Conservation (phyloP, 2,888 invertebrate genomes). For the Calameuta pallipes region DNA sequence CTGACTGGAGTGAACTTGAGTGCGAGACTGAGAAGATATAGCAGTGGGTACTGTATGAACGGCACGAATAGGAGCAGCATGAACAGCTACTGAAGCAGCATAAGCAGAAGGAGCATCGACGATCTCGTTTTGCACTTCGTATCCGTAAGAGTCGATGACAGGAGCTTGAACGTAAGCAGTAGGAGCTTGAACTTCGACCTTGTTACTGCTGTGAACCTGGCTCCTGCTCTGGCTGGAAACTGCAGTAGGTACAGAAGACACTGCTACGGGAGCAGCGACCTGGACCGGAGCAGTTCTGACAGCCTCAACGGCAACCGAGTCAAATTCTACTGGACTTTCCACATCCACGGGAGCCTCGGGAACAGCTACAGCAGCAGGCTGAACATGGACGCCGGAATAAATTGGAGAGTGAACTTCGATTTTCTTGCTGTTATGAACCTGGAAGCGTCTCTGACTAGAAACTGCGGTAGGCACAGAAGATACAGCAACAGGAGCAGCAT, state of each 20-base stretch:
- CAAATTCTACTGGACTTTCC: slow-evolving; percentile 4
- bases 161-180: slow-evolving; percentile 4
- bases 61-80: slow-evolving; percentile 21
- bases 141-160: slow-evolving; percentile 14
- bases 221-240: slow-evolving; percentile 44
- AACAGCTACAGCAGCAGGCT: background rate
- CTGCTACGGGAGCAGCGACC: slow-evolving; percentile 39
- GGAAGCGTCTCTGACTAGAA: slow-evolving; percentile 52
- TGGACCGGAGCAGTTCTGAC: slow-evolving; percentile 33
- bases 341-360: slow-evolving; percentile 13
- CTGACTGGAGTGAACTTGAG: slow-evolving; percentile 14
- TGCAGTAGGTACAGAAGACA: slow-evolving; percentile 52
- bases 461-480: slow-evolving; percentile 56
- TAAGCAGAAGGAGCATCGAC: slow-evolving; percentile 5
- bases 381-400: slow-evolving; percentile 2
- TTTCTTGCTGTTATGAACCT: slow-evolving; percentile 31
- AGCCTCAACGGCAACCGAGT: slow-evolving; percentile 30
- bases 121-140: slow-evolving; percentile 11
- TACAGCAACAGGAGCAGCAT: slow-evolving; percentile 35
- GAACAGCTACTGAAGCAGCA: slow-evolving; percentile 32
- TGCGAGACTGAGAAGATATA: slow-evolving; percentile 43
- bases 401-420: slow-evolving; percentile 19
- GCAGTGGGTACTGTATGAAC: slow-evolving; percentile 55
- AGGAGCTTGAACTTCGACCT: slow-evolving; percentile 14
- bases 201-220: slow-evolving; percentile 25